Base-by-base conservation (phyloP, 2,888 invertebrate genomes). In the Horisme vitalbata region DNA sequence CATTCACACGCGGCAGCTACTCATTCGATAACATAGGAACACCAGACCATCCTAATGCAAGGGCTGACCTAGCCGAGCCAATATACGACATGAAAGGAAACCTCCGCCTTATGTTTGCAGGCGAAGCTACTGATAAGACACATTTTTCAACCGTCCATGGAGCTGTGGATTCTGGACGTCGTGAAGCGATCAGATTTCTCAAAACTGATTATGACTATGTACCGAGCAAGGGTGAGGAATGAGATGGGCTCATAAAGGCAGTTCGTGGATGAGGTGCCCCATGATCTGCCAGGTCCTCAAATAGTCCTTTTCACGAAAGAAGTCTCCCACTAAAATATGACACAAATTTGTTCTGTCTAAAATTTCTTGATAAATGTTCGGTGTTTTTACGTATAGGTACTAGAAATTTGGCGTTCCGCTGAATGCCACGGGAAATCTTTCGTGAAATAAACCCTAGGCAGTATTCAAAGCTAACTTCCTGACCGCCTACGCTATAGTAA, bases 121-220 rank as follows among this genome's bases (percentile, higher is more conserved):
- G 48, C 1, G 48, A 48, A 6, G 48, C 48, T 4, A 48, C 48
- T 0, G 21, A 38, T 14, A 13, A 1, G 1, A 13, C 4, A 2
- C 31, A 39, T 20, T 48, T 48, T 14, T 43, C 48, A 3, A 48
- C 48, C 3, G 43, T 43, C 8, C 48, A 48, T n/a, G 48, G 48
- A 3, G 48, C 48, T 1, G 3, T 48, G 0, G 38, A 34, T 7
- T 24, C 43, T 3, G 48, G 48, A 2, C 13, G 4, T 12, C 38
- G 43, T 0, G 48, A 48, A 26, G 48, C 43, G 9, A 2, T 5
- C n/a, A 18, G 43, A 1, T 38, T 39, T 34, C 11, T 44, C 14
- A 18, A n/a, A 4, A 2, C 9, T 9, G 23, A 23, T 3, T 9
- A 8, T 2, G n/a, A n/a, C 9, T n/a, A 1, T n/a, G 9, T n/a